These are phyloP conservation scores for Rhagoletis pomonella DNA, from an alignment of 1,140 invertebrate genomes.

Conservation along the genomic window DNA sequence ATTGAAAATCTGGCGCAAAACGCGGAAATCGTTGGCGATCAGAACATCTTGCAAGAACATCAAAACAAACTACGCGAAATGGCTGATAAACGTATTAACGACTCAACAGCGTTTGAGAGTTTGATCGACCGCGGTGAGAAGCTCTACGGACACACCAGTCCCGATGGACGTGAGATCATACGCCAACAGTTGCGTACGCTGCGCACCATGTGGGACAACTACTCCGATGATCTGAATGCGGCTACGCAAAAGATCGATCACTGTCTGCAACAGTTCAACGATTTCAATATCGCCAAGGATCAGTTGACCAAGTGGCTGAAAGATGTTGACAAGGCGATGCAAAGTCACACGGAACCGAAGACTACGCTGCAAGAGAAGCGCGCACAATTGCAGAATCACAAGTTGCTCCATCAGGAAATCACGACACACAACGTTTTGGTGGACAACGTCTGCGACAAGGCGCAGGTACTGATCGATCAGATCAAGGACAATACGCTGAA, in stretches of 20 bases:
- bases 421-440: slow-evolving; percentile 92
- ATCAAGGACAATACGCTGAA: slow-evolving; percentile 91
- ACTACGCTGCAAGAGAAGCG: slow-evolving; percentile 94
- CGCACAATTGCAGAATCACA: slow-evolving; percentile 94
- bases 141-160: slow-evolving; percentile 93
- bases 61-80: slow-evolving; percentile 89
- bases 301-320: slow-evolving; percentile 94
- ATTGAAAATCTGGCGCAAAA: slow-evolving; percentile 84
- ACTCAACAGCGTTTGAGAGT: slow-evolving; percentile 88
- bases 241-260: slow-evolving; percentile 89
- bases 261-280: slow-evolving; percentile 91
- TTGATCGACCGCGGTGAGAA: slow-evolving; percentile 93
- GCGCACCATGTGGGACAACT: slow-evolving; percentile 89
- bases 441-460: slow-evolving; percentile 93
- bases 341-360: slow-evolving; percentile 92
- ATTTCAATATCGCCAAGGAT: slow-evolving; percentile 90
- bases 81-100: slow-evolving; percentile 86
- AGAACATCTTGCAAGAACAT: slow-evolving; percentile 87
- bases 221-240: slow-evolving; percentile 87
- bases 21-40: slow-evolving; percentile 91
- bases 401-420: slow-evolving; percentile 96
- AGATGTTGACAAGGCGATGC: slow-evolving; percentile 93
- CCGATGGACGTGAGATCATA: slow-evolving; percentile 93
- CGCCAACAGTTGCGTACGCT: slow-evolving; percentile 90
- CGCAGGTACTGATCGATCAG: slow-evolving; percentile 90